Conservation (phyloP, 2,797 vertebrate species). For the Pristis pectinata region DNA sequence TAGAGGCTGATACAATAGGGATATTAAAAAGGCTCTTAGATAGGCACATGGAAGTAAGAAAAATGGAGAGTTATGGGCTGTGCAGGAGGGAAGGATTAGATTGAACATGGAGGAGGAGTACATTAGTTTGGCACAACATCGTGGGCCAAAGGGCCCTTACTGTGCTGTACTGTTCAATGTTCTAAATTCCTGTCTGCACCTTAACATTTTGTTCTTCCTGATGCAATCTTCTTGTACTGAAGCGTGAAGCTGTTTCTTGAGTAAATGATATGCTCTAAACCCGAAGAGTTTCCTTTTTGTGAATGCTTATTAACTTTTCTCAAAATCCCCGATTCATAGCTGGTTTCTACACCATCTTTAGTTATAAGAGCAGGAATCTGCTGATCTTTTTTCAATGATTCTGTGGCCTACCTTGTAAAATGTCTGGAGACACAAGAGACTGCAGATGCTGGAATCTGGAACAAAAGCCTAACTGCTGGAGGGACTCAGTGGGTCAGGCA, state of each 20-base stretch:
- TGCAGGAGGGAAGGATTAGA: too few species aligned
- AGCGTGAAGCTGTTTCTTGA: not conserved
- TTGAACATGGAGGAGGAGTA: too few species aligned
- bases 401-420: not conserved
- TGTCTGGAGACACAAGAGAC: not conserved
- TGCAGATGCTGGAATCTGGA: too few species aligned
- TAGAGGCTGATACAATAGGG: too few species aligned
- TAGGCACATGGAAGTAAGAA: too few species aligned
- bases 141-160: too few species aligned
- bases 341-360: not conserved
- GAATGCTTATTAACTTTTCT: not conserved
- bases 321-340: not conserved
- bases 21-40: too few species aligned
- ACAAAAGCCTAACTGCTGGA: too few species aligned
- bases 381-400: not conserved
- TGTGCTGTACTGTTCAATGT: too few species aligned
- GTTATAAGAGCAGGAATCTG: not conserved
- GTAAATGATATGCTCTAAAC: not conserved
- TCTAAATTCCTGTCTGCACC: not conserved
- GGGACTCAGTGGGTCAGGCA: too few species aligned
- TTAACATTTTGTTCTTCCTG: not conserved
- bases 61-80: too few species aligned
- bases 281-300: not conserved
- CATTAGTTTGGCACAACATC: too few species aligned
- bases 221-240: not conserved